These are phyloP conservation scores for Sarcophaga carnaria DNA, from an alignment of 2,888 invertebrate species.

Conservation along the genomic window DNA sequence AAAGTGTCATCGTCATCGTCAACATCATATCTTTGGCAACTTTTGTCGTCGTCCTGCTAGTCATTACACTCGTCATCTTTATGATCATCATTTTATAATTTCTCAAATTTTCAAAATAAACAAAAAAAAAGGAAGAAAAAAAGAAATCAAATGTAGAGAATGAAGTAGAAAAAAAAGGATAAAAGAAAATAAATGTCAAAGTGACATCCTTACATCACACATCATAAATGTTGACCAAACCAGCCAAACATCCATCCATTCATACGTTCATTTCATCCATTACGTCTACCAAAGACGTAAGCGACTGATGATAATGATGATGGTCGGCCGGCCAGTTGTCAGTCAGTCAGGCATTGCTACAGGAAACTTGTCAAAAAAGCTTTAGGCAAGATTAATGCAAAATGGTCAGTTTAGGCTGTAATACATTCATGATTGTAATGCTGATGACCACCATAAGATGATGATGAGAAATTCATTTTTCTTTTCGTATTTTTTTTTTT, in stretches of 20 bases:
- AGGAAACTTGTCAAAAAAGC: conserved; percentile 6
- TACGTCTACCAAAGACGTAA: neutral
- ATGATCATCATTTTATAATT: conserved; percentile 63
- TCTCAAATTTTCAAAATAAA: conserved; percentile 60
- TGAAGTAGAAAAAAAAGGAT: too few relatives aligned
- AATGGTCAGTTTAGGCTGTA: conserved; percentile 63
- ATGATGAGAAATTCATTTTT: neutral
- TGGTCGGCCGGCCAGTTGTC: conserved; percentile 37
- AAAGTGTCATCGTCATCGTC: conserved; percentile 38
- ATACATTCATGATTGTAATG: conserved; percentile 22
- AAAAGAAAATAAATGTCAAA: conserved; percentile 66
- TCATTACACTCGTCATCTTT: conserved; percentile 57
- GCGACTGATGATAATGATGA: neutral
- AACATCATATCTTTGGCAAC: neutral
- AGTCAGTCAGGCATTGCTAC: conserved; percentile 3
- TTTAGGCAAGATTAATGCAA: conserved; percentile 66
- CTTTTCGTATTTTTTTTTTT: conserved; percentile 1
- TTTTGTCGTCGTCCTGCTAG: conserved; percentile 10
- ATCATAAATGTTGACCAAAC: conserved; percentile 62
- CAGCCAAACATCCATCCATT: conserved; percentile 9
- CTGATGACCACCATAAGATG: conserved; percentile 2
- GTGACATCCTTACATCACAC: conserved; percentile 69
- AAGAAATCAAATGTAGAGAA: neutral
- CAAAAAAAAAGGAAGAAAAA: conserved; percentile 49
- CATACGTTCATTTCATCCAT: neutral